These are phyloP conservation scores for Anomalospiza imberbis DNA, from an alignment of 2,797 vertebrate species.

Conservation along the genomic window DNA sequence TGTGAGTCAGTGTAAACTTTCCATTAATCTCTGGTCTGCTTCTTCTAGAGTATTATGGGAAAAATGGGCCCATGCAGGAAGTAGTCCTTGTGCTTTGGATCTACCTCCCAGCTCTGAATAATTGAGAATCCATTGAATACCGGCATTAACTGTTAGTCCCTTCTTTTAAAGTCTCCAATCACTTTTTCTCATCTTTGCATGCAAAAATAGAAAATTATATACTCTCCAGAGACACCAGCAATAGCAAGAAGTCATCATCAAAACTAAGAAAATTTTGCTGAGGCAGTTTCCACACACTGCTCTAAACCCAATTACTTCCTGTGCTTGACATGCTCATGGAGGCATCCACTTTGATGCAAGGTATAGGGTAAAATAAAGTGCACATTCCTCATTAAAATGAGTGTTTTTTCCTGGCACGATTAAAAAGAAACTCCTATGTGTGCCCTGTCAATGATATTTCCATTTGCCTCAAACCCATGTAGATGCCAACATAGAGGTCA, in stretches of 20 bases:
- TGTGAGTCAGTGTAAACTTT: not conserved
- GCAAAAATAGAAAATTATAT: not conserved
- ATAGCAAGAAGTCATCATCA: not conserved
- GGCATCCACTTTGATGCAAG: not conserved
- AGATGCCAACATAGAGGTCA: not conserved
- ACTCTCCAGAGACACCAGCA: not conserved
- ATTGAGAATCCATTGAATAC: not conserved
- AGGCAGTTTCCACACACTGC: not conserved
- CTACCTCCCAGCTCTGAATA: not conserved
- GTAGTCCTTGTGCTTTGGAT: not conserved
- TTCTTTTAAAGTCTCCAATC: not conserved
- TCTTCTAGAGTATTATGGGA: not conserved
- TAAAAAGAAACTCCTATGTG: not conserved
- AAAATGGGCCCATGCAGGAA: not conserved
- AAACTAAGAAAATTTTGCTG: constrained; percentile 20
- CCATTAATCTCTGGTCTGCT: not conserved
- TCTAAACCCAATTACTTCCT: constrained; percentile 8
- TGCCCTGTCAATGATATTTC: not conserved
- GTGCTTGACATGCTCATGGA: not conserved
- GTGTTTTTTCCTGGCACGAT: not conserved
- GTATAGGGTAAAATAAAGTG: not conserved
- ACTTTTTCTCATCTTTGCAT: not conserved
- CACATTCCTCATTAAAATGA: not conserved
- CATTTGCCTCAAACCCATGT: not conserved
- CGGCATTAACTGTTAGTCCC: not conserved